Base-by-base conservation (phyloP, 2,113 vertebrate species). In the Stigmatopora argus region DNA sequence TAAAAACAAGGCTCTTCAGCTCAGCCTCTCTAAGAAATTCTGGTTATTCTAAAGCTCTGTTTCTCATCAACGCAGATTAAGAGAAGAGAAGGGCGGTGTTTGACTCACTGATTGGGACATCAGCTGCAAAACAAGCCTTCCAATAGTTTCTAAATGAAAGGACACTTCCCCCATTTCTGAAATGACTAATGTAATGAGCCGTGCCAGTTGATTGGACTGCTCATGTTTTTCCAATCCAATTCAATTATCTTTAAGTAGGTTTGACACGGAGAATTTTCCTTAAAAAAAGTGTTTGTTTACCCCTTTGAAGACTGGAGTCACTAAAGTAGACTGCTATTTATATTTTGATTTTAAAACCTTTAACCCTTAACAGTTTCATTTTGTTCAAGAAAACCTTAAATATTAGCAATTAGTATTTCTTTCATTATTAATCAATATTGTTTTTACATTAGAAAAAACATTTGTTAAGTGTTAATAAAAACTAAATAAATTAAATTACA, bases 21-120 rank as follows among this genome's bases (percentile, higher is more conserved):
- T 87, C 67, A 87, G 83, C 81, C 82, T 88, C 79, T 80, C 83
- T 77, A 83, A 82, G 80, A 89, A 86, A 84, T 89, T 89, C 79
- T 87, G 87, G 87, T 89, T 71, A 81, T 77, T 86, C 81, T 78
- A 47, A 12, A 79, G 72, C 56, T 79, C 61, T 81, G 70, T 73
- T 82, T 75, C 68, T 72, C 77, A 84, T 82, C 78, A 81, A 66
- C 72, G 70, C 52, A 78, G 73, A 86, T 83, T 75, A 71, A 34
- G 57, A 73, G 46, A 45, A 78, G 62, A 73, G 46, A 45, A 78
- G 62, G 62, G 38, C 64, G 59, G 62, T 74, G 67, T 81, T 75
- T 74, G 72, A 14, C 31, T 35, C 69, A 72, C 58, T n/a, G 66
- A 79, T 78, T 74, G 59, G 31, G 70, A 23, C 53, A 71, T 69